Conservation (phyloP, 2,888 invertebrate genomes). For the Oscheius myriophilus region DNA sequence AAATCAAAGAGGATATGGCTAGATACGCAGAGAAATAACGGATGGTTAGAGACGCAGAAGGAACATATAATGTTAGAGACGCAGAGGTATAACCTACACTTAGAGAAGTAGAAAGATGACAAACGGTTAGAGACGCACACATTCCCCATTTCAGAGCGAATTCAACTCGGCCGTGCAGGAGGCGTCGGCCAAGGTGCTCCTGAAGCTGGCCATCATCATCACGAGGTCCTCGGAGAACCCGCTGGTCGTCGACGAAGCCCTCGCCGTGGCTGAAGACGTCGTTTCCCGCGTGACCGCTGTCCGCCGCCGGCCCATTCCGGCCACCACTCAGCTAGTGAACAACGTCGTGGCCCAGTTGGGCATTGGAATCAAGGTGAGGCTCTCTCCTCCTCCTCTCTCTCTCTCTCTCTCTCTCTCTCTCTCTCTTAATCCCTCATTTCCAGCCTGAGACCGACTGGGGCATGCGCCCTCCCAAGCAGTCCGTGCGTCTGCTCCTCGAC, state of each 20-base stretch:
- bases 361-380: neutral
- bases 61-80: too few relatives aligned
- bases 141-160: constrained; percentile 23
- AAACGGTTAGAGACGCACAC: too few relatives aligned
- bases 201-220: constrained; percentile 31
- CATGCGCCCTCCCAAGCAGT: neutral
- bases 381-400: neutral
- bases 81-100: too few relatives aligned
- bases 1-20: too few relatives aligned
- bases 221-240: constrained; percentile 13
- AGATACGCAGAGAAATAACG: too few relatives aligned
- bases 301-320: constrained; percentile 38
- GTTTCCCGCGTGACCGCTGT: constrained; percentile 34
- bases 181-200: constrained; percentile 31
- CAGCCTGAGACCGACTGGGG: constrained; percentile 3
- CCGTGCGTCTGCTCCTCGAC: neutral
- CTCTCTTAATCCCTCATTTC: neutral
- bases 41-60: too few relatives aligned
- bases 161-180: constrained; percentile 39
- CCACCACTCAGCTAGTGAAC: constrained; percentile 43
- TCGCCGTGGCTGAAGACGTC: constrained; percentile 36
- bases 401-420: neutral
- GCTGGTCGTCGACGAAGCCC: constrained; percentile 21
- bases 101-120: too few relatives aligned
- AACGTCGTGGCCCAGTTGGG: constrained; percentile 36